Evolutionary conservation across 2,888 invertebrate species (phyloP).

Genomic region (Leptinotarsa tumamoca): DNA sequence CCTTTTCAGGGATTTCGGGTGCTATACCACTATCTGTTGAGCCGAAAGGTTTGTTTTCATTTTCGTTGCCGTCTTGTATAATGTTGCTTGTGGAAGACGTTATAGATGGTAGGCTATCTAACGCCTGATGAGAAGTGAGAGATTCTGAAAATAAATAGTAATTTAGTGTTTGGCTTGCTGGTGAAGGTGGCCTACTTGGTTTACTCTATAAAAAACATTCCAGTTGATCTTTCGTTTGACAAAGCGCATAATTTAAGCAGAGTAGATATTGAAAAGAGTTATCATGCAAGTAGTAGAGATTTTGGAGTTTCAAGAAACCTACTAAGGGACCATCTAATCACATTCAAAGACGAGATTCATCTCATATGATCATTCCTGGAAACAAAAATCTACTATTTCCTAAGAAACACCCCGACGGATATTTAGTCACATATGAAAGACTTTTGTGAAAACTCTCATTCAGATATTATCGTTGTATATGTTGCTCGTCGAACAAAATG

Average conservation of each 20-base stretch:
- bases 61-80: constrained; percentile 32
- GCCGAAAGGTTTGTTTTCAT: constrained; percentile 51
- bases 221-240: not conserved
- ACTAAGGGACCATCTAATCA: too few species aligned
- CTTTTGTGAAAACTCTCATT: too few species aligned
- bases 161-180: not conserved
- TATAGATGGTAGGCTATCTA: constrained; percentile 46
- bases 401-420: too few species aligned
- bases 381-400: too few species aligned
- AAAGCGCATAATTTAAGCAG: too few species aligned
- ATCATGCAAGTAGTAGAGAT: not conserved
- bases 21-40: constrained; percentile 55
- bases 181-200: not conserved
- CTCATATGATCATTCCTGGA: too few species aligned
- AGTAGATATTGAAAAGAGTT: not conserved
- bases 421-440: too few species aligned
- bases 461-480: too few species aligned
- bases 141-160: constrained; percentile 51
- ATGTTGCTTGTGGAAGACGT: constrained; percentile 33
- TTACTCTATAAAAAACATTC: not conserved
- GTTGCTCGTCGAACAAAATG: too few species aligned
- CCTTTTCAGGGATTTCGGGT: constrained; percentile 46
- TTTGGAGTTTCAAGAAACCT: too few species aligned
- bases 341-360: too few species aligned
- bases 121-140: constrained; percentile 46